Evolutionary conservation across 2,797 vertebrate genomes (phyloP).

Genomic region (Sarcoramphus papa): DNA sequence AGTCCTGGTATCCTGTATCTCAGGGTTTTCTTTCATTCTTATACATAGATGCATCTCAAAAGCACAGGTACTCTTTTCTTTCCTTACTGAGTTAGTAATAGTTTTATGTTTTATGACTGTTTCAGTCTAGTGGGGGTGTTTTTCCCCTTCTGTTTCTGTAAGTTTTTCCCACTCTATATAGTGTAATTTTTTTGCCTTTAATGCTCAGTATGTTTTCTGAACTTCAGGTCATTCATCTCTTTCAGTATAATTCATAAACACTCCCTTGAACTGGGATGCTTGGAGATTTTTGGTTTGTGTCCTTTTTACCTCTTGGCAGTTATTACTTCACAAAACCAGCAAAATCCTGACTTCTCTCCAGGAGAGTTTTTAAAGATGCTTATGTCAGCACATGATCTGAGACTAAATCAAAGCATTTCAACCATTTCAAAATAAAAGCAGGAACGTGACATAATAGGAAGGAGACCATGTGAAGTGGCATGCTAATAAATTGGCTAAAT

Average conservation of each 20-base stretch:
- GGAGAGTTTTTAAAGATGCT: conserved; percentile 25
- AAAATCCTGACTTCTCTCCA: conserved; percentile 8
- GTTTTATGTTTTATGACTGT: neutral
- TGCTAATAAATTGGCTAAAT: conserved; percentile 23
- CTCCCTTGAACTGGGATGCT: neutral
- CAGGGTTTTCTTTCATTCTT: neutral
- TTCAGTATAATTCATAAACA: neutral
- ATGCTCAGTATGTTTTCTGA: conserved; percentile 1
- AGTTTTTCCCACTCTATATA: neutral
- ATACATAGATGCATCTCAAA: neutral
- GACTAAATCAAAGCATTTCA: conserved; percentile 30
- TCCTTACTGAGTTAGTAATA: neutral
- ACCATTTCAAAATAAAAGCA: conserved; percentile 3
- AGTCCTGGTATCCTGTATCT: neutral
- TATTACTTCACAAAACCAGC: neutral
- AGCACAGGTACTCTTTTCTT: neutral
- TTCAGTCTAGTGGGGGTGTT: fast-evolving
- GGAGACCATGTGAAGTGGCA: neutral
- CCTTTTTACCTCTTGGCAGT: neutral
- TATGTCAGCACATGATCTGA: neutral
- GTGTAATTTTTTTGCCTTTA: neutral
- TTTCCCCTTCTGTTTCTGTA: neutral
- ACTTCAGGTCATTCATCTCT: neutral
- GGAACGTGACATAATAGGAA: neutral
- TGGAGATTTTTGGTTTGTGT: neutral